These are phyloP conservation scores for Ondatra zibethicus DNA, from an alignment of 2,113 vertebrate genomes.

Conservation along the genomic window DNA sequence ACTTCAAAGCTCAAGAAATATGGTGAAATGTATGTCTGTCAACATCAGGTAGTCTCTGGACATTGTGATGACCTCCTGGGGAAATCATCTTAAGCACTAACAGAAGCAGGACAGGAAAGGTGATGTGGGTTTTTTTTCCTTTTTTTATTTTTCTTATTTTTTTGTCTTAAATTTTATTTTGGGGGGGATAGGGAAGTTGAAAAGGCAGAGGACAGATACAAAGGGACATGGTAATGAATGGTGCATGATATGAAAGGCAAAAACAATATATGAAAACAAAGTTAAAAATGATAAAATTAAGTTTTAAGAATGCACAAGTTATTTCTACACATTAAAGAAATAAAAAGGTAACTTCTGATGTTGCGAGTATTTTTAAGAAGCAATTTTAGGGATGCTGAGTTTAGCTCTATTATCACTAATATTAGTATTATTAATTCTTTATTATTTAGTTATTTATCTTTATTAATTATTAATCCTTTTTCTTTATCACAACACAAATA, in stretches of 20 bases:
- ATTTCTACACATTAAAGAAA: slow-evolving; percentile 74
- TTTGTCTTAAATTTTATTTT: too few species aligned
- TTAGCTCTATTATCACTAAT: slow-evolving; percentile 69
- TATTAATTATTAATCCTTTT: too few species aligned
- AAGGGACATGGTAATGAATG: too few species aligned
- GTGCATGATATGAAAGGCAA: too few species aligned
- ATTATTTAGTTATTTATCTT: too few species aligned
- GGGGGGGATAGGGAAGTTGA: too few species aligned
- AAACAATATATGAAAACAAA: too few species aligned
- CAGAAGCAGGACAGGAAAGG: background rate
- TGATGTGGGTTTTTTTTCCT: too few species aligned
- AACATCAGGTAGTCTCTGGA: background rate
- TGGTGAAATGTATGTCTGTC: background rate
- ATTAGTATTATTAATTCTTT: background rate
- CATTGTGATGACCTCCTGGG: background rate
- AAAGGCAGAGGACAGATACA: too few species aligned
- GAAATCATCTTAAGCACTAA: slow-evolving; percentile 47
- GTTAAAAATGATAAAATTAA: background rate
- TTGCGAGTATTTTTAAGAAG: slow-evolving; percentile 61
- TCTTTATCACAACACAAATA: slow-evolving; percentile 49
- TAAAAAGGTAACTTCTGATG: slow-evolving; percentile 58
- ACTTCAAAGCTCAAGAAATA: background rate
- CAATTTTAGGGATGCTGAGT: slow-evolving; percentile 75
- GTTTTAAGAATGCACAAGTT: background rate
- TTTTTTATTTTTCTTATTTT: too few species aligned